Evolutionary conservation across 2,113 vertebrate genomes (phyloP).

Genomic region (Caranx ignobilis): DNA sequence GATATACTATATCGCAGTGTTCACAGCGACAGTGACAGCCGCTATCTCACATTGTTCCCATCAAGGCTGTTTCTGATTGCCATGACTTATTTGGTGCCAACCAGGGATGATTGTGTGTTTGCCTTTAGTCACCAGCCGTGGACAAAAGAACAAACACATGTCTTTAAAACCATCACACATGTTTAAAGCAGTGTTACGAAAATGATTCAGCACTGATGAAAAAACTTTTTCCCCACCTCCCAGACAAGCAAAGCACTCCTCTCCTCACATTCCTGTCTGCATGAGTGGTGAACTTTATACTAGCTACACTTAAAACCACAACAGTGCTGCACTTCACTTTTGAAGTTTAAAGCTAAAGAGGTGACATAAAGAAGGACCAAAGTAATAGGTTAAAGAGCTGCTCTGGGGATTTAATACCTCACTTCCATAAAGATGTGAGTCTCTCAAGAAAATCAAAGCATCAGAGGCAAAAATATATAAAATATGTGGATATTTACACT

Average conservation of each 20-base stretch:
- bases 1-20: slow-evolving; percentile 10
- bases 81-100: slow-evolving; percentile 2
- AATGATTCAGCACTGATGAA: slow-evolving; percentile 7
- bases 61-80: slow-evolving; percentile 12
- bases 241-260: neutral
- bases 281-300: too few species aligned
- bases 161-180: slow-evolving; percentile 20
- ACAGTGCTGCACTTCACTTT: neutral
- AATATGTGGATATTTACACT: neutral
- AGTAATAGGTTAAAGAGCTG: neutral
- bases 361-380: too few species aligned
- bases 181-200: neutral
- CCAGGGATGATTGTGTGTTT: neutral
- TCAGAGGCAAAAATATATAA: too few species aligned
- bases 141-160: neutral
- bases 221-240: neutral
- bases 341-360: too few species aligned
- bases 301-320: too few species aligned
- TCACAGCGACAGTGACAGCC: slow-evolving; percentile 12
- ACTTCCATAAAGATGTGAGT: neutral
- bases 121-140: neutral
- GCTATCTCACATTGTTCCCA: slow-evolving; percentile 8
- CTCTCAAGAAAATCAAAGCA: neutral
- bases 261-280: neutral
- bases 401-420: neutral